A percentile compares a stretch with the other conserved stretches of the same genome.
phyloP scores from a whole-genome alignment of 2,888 invertebrate genomes.

The Pseudococcus jackbeardsleyi region DNA sequence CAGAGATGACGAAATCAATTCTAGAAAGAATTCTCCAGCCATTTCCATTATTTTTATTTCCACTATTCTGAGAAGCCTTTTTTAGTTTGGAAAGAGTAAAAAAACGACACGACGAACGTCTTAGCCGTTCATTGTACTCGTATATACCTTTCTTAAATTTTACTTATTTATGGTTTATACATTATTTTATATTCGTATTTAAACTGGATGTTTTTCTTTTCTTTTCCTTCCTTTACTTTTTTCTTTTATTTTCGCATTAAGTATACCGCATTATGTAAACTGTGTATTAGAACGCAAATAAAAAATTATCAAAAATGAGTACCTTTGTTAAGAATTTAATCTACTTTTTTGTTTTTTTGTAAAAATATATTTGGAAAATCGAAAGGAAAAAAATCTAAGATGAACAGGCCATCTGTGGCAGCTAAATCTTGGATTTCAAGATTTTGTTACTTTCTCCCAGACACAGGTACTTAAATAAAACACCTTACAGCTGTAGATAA shows the following conservation, averaged over 20 bases:
- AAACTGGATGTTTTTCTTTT: conserved; percentile 5
- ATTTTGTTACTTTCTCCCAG: no score
- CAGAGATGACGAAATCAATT: background rate
- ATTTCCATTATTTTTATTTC: background rate
- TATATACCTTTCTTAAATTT: conserved; percentile 16
- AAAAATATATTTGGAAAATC: no score
- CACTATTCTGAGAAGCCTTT: background rate
- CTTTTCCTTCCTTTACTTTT: background rate
- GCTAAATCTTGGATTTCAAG: no score
- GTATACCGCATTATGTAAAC: conserved; percentile 36
- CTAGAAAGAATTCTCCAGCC: background rate
- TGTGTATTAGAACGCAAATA: conserved; percentile 44
- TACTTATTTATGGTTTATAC: background rate
- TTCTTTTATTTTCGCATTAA: background rate
- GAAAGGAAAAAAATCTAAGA: no score
- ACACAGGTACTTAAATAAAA: no score
- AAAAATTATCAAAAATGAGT: conserved; percentile 35
- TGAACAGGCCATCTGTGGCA: no score
- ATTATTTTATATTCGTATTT: conserved; percentile 44
- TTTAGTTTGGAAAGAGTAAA: background rate
- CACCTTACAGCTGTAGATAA: no score
- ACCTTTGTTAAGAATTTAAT: background rate
- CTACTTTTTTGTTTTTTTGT: no score
- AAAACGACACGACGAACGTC: background rate
- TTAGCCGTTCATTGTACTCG: background rate